Base-by-base conservation (phyloP, 2,888 invertebrate genomes). In the Hipparchia semele region DNA sequence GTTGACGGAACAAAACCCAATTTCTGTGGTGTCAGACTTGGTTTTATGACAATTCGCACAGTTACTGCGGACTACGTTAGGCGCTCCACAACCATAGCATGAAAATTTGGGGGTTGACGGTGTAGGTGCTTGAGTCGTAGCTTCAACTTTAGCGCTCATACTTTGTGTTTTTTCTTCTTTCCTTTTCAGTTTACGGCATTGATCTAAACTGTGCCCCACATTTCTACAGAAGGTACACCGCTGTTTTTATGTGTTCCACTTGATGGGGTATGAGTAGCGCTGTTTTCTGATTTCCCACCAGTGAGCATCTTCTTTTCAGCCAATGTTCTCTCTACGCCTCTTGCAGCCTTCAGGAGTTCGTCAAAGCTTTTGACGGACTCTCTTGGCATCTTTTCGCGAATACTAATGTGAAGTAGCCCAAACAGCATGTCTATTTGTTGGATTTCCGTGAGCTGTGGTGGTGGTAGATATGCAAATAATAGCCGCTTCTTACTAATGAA, bases 51-150 rank as follows among this genome's bases (percentile, higher is more conserved):
- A 77, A 12, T 75, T 75, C 72, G 62, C 9, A 73, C 73, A 9
- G 13, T 56, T 56, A 56, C 56, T 56, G 13, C 56, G 56, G n/a
- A 56, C 56, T 56, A 75, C 73, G 6, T 72, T 72, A 3, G 78
- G 77, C 0, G 72, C 60, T 23, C 78, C 76, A 58, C 78, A 78
- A 12, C 76, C 76, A 39, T 78, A 78, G 39, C 78, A 76, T 0
- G 49, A 59, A 46, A 72, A 72, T 10, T 68, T 73, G 0, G 77
- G 70, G 6, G 58, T 10, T 7, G 72, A 73, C 2, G 74, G 74
- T 7, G 76, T 70, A 33, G 74, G 75, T 9, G 71, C 62, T 68
- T 73, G 72, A 2, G 71, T 67, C 9, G 1, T n/a, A 46, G 60
- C 59, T 8, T 39, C 59, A 4, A 9, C 12, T 56, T 56, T 56